Percentiles rank a stretch among this genome's conserved stretches.
Conservation (phyloP, 2,888 invertebrate genomes). For the Euphydryas editha region DNA sequence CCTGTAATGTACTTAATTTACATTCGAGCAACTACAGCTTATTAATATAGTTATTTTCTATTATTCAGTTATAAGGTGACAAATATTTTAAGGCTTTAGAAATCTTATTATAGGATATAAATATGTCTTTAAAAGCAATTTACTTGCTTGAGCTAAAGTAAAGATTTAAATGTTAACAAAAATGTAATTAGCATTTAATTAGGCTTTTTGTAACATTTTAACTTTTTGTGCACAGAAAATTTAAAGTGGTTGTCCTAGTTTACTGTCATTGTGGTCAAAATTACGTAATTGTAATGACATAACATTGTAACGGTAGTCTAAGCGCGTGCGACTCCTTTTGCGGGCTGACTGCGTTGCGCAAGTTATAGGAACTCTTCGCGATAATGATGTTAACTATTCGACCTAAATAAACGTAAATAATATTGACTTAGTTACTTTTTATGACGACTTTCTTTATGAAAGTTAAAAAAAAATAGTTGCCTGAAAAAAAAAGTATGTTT, state of each 20-base stretch:
- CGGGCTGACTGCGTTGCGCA: slow-evolving; percentile 26
- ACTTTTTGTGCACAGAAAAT: background rate
- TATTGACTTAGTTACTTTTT: background rate
- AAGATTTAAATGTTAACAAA: too few species aligned
- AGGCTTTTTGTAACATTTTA: background rate
- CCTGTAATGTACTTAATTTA: too few species aligned
- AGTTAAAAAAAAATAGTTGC: background rate
- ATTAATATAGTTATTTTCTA: too few species aligned
- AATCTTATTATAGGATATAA: too few species aligned
- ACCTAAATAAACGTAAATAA: slow-evolving; percentile 20
- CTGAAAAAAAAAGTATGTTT: too few species aligned
- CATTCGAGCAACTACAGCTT: too few species aligned
- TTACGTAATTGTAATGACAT: slow-evolving; percentile 48
- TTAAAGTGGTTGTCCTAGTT: slow-evolving; percentile 34
- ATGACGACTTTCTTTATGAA: background rate
- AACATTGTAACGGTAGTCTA: slow-evolving; percentile 45
- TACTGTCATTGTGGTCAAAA: slow-evolving; percentile 37
- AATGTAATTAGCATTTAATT: background rate
- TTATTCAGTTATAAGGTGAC: too few species aligned
- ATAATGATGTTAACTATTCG: slow-evolving; percentile 18
- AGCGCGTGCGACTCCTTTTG: slow-evolving; percentile 45
- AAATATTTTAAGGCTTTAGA: too few species aligned
- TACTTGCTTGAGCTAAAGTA: too few species aligned
- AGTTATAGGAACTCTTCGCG: slow-evolving; percentile 33
- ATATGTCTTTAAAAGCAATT: too few species aligned